A percentile compares a stretch with the other conserved stretches of the same genome.
Evolutionary conservation across 2,888 invertebrate species (phyloP).

Genomic region (Brachynemurus nebulosus): DNA sequence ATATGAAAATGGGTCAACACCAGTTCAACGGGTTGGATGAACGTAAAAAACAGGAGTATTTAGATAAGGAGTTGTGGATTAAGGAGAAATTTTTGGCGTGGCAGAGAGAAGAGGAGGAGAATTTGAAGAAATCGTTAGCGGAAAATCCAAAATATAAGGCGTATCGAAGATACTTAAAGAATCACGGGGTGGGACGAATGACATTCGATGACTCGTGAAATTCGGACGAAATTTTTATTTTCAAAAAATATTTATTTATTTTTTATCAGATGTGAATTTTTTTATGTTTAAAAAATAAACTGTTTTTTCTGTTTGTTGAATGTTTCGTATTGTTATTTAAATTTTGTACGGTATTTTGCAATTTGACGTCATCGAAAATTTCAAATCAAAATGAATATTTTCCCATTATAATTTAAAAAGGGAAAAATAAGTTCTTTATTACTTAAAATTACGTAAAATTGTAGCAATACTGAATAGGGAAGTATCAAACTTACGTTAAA

Average conservation of each 20-base stretch:
- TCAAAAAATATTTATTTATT: background rate
- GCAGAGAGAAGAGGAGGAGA: conserved; percentile 73
- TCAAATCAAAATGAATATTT: no score
- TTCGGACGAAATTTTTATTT: conserved; percentile 6
- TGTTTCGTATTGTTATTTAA: no score
- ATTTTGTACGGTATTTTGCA: no score
- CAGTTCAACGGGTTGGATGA: conserved; percentile 65
- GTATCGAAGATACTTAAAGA: conserved; percentile 80
- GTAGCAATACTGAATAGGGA: no score
- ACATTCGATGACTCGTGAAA: conserved; percentile 72
- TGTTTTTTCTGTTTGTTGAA: no score
- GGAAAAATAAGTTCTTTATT: no score
- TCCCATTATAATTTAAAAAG: no score
- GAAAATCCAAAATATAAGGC: conserved; percentile 79
- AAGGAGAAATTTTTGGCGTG: conserved; percentile 63
- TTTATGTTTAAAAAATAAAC: background rate
- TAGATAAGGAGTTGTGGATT: conserved; percentile 68
- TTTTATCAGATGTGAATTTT: background rate
- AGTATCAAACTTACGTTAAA: no score
- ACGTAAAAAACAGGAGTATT: conserved; percentile 53
- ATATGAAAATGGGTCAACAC: conserved; percentile 56
- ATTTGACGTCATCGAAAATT: no score
- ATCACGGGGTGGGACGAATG: conserved; percentile 77
- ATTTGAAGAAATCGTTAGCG: conserved; percentile 69
- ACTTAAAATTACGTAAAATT: no score